These are phyloP conservation scores for Etheostoma nigrum DNA, from an alignment of 2,797 vertebrate species.

Conservation along the genomic window DNA sequence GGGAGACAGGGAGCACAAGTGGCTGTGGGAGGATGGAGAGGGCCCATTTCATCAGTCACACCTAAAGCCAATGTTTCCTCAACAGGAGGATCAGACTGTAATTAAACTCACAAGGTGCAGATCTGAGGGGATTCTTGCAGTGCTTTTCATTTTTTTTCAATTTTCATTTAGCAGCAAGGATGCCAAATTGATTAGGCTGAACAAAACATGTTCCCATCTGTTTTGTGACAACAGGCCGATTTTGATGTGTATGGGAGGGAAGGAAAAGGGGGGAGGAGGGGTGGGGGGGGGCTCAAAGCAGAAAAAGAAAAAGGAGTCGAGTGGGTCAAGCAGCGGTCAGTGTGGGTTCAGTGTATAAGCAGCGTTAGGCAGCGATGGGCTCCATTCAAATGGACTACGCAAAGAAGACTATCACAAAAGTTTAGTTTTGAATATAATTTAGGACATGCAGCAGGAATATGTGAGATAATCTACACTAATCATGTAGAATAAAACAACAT, in stretches of 20 bases:
- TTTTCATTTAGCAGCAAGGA: conserved; percentile 47
- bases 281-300: conserved; percentile 50
- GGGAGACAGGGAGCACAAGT: conserved; percentile 53
- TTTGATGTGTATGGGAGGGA: neutral
- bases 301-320: conserved; percentile 20
- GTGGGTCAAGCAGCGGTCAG: conserved; percentile 46
- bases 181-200: conserved; percentile 44
- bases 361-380: conserved; percentile 1
- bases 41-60: conserved; percentile 30
- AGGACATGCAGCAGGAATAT: neutral
- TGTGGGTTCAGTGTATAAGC: conserved; percentile 18
- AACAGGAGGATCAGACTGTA: conserved; percentile 14
- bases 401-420: neutral
- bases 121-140: conserved; percentile 5
- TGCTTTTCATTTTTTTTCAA: neutral
- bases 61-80: conserved; percentile 23
- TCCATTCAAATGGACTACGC: neutral
- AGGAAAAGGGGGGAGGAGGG: neutral
- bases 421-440: accelerated
- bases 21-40: conserved; percentile 38
- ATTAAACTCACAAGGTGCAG: conserved; percentile 8
- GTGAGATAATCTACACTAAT: neutral
- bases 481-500: too few species aligned
- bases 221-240: conserved; percentile 88
- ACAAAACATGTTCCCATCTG: conserved; percentile 89